These are phyloP conservation scores for Hypocryptadius cinnamomeus DNA, from an alignment of 2,113 vertebrate species.

Conservation along the genomic window DNA sequence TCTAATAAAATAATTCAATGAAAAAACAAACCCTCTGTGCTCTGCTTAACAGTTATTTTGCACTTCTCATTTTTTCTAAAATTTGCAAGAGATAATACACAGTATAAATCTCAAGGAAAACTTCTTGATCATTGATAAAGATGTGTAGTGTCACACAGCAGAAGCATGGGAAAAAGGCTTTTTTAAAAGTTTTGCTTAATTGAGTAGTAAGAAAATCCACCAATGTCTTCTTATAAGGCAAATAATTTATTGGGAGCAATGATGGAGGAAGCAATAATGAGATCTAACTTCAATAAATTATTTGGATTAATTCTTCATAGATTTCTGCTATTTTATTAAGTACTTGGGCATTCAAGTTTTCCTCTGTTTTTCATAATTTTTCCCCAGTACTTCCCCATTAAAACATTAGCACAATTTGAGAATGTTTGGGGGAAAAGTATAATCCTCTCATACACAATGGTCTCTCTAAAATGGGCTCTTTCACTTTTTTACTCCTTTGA, in stretches of 20 bases:
- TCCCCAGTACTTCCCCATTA: background rate
- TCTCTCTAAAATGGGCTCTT: background rate
- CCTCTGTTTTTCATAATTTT: background rate
- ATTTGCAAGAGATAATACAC: background rate
- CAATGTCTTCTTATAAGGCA: background rate
- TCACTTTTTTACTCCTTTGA: background rate
- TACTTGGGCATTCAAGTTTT: background rate
- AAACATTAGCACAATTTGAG: background rate
- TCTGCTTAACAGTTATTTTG: background rate
- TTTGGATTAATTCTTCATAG: background rate
- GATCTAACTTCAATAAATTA: background rate
- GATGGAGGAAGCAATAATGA: background rate
- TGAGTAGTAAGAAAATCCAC: background rate
- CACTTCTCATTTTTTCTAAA: background rate
- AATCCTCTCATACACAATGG: background rate
- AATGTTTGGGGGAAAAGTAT: rapidly evolving
- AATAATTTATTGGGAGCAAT: background rate
- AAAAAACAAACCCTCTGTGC: background rate
- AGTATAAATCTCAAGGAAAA: background rate
- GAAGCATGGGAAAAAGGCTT: rapidly evolving
- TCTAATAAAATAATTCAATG: background rate
- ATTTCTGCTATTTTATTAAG: background rate
- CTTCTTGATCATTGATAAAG: background rate
- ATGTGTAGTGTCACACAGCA: background rate
- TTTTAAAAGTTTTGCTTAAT: background rate